Base-by-base conservation (phyloP, 23 tunicate species). In the Oikopleura albicans region DNA sequence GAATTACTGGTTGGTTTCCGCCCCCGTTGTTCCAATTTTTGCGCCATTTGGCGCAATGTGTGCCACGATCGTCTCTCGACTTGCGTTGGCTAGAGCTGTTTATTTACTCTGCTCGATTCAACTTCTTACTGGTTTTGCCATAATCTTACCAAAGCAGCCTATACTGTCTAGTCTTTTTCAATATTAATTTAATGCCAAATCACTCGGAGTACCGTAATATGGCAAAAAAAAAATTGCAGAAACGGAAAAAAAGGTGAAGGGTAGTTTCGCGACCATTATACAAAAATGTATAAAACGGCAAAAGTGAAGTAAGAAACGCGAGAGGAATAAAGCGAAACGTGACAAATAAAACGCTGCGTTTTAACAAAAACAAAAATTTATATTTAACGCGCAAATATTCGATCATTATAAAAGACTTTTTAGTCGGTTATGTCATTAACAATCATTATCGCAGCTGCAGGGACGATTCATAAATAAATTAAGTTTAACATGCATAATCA, bases 101-200 rank as follows among this genome's bases (percentile, higher is more conserved):
- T 71, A 71, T 29, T 16, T 71, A 22, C 79, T 71, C 33, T 71
- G 79, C 79, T 12, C 79, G 31, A 29, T 71, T 71, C 79, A 71
- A 71, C 37, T 71, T 4, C 28, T 71, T 16, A 71, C 79, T 29
- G 79, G 79, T 16, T 71, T 71, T 37, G 31, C 31, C 79, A 71
- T 71, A 2, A 71, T 71, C 35, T 29, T 71, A 12, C 79, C 79
- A 16, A 34, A 29, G 31, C 27, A 71, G 31, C 79, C 79, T 2
- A 34, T 12, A 29, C 37, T 71, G 31, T 71, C 79, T 71, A 8
- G 59, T 49, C 8, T 8, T 8, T 49, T 49, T 22, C 59, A 49
- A 49, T 49, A 8, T 49, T 22, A 49, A 49, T 49, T 49, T 49
- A n/a, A n/a, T n/a, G n/a, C n/a, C n/a, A n/a, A n/a, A n/a, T n/a